Percentiles rank a stretch among this genome's conserved stretches.
Conservation (phyloP, 2,113 vertebrate genomes). For the Myodes glareolus region DNA sequence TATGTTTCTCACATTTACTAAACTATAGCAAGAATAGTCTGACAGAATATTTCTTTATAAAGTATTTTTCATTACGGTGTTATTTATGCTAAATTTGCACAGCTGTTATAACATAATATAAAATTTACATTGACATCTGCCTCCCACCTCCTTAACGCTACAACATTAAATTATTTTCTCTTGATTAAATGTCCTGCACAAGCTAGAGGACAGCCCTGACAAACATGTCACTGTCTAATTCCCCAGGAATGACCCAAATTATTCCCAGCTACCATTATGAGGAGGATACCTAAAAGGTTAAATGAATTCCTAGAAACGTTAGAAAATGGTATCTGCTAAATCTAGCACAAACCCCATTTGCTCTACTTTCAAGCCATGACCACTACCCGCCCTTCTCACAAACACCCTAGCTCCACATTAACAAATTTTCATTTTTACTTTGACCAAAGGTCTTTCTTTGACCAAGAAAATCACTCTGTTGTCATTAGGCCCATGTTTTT, state of each 20-base stretch:
- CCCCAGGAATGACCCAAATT: neutral
- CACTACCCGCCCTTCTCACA: neutral
- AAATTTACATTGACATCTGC: neutral
- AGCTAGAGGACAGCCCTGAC: neutral
- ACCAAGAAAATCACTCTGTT: neutral
- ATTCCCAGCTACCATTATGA: neutral
- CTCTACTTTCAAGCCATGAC: neutral
- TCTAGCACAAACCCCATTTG: neutral
- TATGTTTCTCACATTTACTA: neutral
- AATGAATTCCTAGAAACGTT: neutral
- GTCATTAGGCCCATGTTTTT: neutral
- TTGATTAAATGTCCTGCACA: neutral
- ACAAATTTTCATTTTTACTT: neutral
- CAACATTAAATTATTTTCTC: neutral
- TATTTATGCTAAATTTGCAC: neutral
- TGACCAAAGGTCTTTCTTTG: neutral
- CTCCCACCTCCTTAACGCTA: neutral
- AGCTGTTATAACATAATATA: neutral
- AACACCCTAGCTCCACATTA: neutral
- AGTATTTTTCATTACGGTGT: neutral
- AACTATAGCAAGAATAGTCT: neutral
- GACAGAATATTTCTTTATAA: constrained; percentile 16
- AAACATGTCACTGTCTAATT: neutral
- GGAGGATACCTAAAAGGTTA: neutral
- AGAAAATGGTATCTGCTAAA: neutral